Evolutionary conservation across 2,797 vertebrate genomes (phyloP), one percentile per base, ranked within the genome.

Genomic region (Urocyon cinereoargenteus): DNA sequence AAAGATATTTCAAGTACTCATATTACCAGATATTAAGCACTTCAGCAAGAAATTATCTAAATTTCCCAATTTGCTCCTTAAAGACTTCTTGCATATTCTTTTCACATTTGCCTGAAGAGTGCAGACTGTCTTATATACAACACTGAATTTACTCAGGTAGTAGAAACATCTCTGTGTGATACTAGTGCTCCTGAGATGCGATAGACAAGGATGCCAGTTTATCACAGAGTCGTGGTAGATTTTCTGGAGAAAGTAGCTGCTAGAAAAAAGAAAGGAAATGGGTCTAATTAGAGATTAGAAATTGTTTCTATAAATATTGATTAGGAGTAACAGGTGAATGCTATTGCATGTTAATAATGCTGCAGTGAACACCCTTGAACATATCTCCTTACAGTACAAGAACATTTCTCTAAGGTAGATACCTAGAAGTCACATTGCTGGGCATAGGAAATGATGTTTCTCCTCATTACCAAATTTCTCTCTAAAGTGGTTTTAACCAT

Each of bases 61-160:
- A 98, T 97, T 95, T 98, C 97, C 93, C 96, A 96, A 96, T 96
- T 94, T 98, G 82, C 94, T 97, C 90, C 97, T 98, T 96, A 94
- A 97, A 97, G 87, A 92, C 78, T 97, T 97, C 96, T 92, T 81
- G 36, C 24, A 96, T 66, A 66, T 66, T 92, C 85, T 94, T 93
- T 96, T 85, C 68, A 97, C 49, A 96, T 95, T 95, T 93, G 57
- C 77, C 59, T 64, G 15, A 57, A 59, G 75, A 97, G 45, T 84
- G 31, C 61, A 93, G 70, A 72, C 59, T 92, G 26, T 93, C 81
- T 93, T 77, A 45, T 75, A 7, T 59, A 84, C 59, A 66, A 94
- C 10, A 26, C 19, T 66, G 55, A 91, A 53, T 86, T 70, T 68
- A 64, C 82, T 62, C 36, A 90, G 92, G 21, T 94, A 51, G 51